Base-by-base conservation (phyloP, 2,113 vertebrate genomes). In the Nannospalax galili region DNA sequence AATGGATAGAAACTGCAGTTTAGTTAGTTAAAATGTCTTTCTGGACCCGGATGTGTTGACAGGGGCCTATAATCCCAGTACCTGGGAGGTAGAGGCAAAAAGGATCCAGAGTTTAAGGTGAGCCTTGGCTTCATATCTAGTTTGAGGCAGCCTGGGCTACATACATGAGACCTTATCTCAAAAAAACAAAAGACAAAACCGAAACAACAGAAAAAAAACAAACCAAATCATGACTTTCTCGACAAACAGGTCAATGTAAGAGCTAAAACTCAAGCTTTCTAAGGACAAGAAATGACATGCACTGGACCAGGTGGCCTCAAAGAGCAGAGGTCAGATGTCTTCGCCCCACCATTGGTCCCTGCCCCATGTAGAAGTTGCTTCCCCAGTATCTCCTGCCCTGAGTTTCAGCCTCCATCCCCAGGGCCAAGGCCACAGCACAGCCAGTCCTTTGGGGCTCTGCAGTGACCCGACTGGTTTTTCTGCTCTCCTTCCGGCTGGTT, bases 371-470 rank as follows among this genome's bases (percentile, higher is more conserved):
- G 58, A 75, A 4, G 4, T 30, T 20, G 52, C 11, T 75, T 22
- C 12, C 35, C 58, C 2, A 1, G 0, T 1, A 5, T 28, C 30
- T 58, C 45, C 77, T 22, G 0, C 48, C 35, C 28, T 14, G 14
- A 32, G 22, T 37, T 10, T 60, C 67, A 62, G 6, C 14, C 65
- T 81, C 22, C 9, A 16, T 30, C 64, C 26, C 60, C 52, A 22
- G 5, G 30, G 7, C 81, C 84, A 2, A 42, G 22, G 42, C 52
- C 67, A 40, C 12, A 48, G 52, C 28, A 40, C 70, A 78, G 11
- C 17, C n/a, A 84, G 3, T 40, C 26, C 35, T 72, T 74, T 8
- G 10, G 26, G 78, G 67, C 79, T 93, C 85, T 64, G 1, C 60
- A 11, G 62, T 52, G 45, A 24, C 86, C 32, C 20, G 65, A 75